Conservation (phyloP, 2,888 invertebrate species). For the Odontocerum albicorne region DNA sequence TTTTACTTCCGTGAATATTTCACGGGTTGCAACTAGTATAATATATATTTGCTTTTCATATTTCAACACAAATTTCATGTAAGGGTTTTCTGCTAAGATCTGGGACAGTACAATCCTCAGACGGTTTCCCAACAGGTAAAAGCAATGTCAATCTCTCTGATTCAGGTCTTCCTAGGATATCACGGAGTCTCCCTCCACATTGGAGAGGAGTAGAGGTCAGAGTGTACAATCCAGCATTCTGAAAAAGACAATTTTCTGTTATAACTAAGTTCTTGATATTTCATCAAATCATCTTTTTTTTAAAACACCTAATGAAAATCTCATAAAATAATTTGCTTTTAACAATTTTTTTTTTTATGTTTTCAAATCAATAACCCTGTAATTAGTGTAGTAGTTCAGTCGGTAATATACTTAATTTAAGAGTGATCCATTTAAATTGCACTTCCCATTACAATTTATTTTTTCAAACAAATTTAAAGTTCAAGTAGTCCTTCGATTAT, state of each 20-base stretch:
- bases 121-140: conserved; percentile 85
- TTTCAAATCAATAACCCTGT: no score
- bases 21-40: no score
- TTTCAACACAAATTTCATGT: conserved; percentile 70
- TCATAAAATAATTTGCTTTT: no score
- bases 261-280: background rate
- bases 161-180: conserved; percentile 72
- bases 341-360: background rate
- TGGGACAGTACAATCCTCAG: conserved; percentile 75
- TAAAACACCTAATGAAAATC: no score
- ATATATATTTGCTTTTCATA: conserved; percentile 11
- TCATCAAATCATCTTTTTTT: no score
- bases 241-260: conserved; percentile 39
- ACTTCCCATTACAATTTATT: no score
- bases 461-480: no score
- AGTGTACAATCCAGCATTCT: conserved; percentile 85
- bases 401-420: no score
- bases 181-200: conserved; percentile 79
- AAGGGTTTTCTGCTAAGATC: conserved; percentile 72
- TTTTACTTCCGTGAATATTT: no score
- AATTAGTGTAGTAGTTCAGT: no score
- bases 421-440: no score
- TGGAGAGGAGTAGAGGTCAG: conserved; percentile 90
- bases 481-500: no score
- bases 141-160: conserved; percentile 82